Conservation (phyloP, 1,140 invertebrate genomes). For the Panulirus ornatus region DNA sequence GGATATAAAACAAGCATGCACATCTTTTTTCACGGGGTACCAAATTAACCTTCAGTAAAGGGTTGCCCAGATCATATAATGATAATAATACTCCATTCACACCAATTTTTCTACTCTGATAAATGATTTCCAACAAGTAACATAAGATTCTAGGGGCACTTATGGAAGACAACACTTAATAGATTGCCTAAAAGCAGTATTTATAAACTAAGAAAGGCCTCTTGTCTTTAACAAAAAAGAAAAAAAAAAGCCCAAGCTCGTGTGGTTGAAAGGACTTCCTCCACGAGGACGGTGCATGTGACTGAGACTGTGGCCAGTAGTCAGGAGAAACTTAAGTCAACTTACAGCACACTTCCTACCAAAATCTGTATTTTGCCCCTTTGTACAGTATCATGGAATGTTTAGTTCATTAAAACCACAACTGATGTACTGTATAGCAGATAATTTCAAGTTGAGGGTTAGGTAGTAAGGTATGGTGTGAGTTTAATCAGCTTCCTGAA, state of each 20-base stretch:
- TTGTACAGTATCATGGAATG: background rate
- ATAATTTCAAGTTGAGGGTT: background rate
- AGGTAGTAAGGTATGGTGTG: slow-evolving; percentile 14
- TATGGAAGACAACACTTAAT: slow-evolving; percentile 72
- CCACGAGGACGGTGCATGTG: slow-evolving; percentile 61
- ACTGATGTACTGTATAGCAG: background rate
- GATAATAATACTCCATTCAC: slow-evolving; percentile 3
- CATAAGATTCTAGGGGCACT: slow-evolving; percentile 63
- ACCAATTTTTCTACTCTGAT: slow-evolving; percentile 44
- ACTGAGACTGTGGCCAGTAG: slow-evolving; percentile 9
- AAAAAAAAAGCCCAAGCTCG: slow-evolving; percentile 60
- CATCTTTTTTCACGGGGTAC: slow-evolving; percentile 53
- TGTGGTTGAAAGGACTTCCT: slow-evolving; percentile 40
- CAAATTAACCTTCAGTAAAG: slow-evolving; percentile 20
- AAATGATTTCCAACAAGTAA: slow-evolving; percentile 65
- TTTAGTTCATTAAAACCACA: background rate
- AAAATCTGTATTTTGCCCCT: slow-evolving; percentile 11
- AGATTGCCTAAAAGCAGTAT: slow-evolving; percentile 68
- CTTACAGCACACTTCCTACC: slow-evolving; percentile 15
- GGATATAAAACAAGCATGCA: slow-evolving; percentile 69
- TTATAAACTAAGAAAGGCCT: slow-evolving; percentile 72
- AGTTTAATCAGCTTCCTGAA: slow-evolving; percentile 18
- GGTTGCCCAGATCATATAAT: background rate
- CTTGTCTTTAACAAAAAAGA: slow-evolving; percentile 66
- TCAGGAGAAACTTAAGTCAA: slow-evolving; percentile 10